Evolutionary conservation across 2,113 vertebrate species (phyloP).

Genomic region (Electrona antarctica): DNA sequence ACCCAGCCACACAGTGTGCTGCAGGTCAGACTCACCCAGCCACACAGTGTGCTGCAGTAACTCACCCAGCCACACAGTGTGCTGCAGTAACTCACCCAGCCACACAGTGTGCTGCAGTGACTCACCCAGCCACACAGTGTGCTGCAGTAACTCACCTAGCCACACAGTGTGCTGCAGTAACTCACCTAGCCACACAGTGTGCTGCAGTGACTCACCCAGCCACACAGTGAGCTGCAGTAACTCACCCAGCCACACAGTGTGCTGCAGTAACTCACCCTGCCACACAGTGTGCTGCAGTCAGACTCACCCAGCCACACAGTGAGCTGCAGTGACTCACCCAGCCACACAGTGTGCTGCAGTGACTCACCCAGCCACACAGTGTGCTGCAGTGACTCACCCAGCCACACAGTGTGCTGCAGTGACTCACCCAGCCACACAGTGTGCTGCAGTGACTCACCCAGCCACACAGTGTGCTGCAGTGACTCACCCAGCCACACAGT

Average conservation of each 20-base stretch:
- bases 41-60: slow-evolving; percentile 81
- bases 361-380: slow-evolving; percentile 72
- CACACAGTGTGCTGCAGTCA: slow-evolving; percentile 79
- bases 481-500: slow-evolving; percentile 72
- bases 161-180: slow-evolving; percentile 81
- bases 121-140: slow-evolving; percentile 58
- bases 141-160: slow-evolving; percentile 85
- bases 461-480: slow-evolving; percentile 78
- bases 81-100: slow-evolving; percentile 85
- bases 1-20: slow-evolving; percentile 70
- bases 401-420: slow-evolving; percentile 78
- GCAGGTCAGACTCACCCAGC: too few species aligned
- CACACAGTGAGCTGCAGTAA: slow-evolving; percentile 81
- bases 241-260: slow-evolving; percentile 58
- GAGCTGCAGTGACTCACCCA: slow-evolving; percentile 84
- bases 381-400: slow-evolving; percentile 84
- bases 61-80: slow-evolving; percentile 58
- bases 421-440: slow-evolving; percentile 72
- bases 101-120: slow-evolving; percentile 81
- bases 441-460: slow-evolving; percentile 84
- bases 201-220: slow-evolving; percentile 85
- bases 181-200: slow-evolving; percentile 58
- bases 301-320: too few species aligned
- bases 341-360: slow-evolving; percentile 78
- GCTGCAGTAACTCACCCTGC: slow-evolving; percentile 85